Percentiles rank a stretch among this genome's conserved stretches.
Conservation (phyloP, 1,140 invertebrate species). For the Heliconius nattereri region DNA sequence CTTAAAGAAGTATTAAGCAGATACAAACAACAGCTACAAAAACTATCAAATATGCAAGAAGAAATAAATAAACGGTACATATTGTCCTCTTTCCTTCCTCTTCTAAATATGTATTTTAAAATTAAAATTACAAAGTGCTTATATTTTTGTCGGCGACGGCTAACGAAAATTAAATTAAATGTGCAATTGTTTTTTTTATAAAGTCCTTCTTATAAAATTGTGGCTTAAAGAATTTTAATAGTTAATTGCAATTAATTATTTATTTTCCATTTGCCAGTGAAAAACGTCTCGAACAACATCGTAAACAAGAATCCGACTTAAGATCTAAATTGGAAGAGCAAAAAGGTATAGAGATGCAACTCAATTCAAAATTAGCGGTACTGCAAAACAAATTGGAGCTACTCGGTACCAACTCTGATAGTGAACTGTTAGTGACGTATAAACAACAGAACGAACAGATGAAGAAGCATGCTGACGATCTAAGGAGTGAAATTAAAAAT, state of each 20-base stretch:
- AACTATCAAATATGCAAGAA: slow-evolving; percentile 61
- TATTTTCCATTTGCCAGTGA: slow-evolving; percentile 49
- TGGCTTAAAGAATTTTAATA: no score
- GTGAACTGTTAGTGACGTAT: slow-evolving; percentile 60
- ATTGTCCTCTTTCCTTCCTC: no score
- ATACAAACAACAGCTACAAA: slow-evolving; percentile 67
- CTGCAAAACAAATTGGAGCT: slow-evolving; percentile 69
- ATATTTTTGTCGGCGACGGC: no score
- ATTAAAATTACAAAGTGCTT: no score
- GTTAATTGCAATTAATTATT: background rate
- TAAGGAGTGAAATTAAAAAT: slow-evolving; percentile 61
- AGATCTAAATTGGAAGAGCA: slow-evolving; percentile 66
- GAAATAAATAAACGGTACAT: slow-evolving; percentile 67
- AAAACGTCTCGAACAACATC: slow-evolving; percentile 65
- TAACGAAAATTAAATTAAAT: no score
- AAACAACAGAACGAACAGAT: slow-evolving; percentile 62
- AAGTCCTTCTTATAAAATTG: no score
- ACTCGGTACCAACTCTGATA: slow-evolving; percentile 54
- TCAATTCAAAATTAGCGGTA: slow-evolving; percentile 61
- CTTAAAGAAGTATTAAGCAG: slow-evolving; percentile 68
- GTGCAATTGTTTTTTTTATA: no score
- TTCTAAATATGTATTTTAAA: no score
- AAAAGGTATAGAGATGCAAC: slow-evolving; percentile 68
- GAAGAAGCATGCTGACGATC: slow-evolving; percentile 56
- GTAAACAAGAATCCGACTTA: slow-evolving; percentile 66